phyloP scores from a whole-genome alignment of 1,140 invertebrate genomes.

The Ceratosolen fusciceps region DNA sequence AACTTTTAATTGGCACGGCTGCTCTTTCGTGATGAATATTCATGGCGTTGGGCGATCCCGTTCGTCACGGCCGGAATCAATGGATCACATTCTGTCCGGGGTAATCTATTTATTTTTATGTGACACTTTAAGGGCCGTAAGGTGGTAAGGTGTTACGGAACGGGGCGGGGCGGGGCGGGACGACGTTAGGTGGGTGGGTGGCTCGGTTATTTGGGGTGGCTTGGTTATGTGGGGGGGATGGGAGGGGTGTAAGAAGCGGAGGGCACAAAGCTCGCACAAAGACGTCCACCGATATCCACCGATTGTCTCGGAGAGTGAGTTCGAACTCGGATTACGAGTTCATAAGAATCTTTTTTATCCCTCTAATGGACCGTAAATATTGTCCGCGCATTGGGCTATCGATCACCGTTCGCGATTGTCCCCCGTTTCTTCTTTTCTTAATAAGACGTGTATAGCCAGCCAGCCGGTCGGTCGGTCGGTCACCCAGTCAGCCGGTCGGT shows the following conservation, averaged over 20 bases:
- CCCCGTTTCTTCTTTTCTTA: background rate
- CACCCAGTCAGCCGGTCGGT: no score
- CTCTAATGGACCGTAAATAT: background rate
- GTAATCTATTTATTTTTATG: conserved; percentile 19
- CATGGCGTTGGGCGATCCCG: background rate
- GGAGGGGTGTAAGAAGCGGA: no score
- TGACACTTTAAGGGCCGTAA: background rate
- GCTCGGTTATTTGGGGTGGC: no score
- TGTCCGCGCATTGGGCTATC: background rate
- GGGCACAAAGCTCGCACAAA: background rate
- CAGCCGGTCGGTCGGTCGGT: no score
- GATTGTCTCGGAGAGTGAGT: background rate
- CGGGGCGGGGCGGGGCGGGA: no score
- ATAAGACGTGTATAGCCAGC: no score
- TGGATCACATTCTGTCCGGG: background rate
- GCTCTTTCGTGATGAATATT: conserved; percentile 2
- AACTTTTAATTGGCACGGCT: no score
- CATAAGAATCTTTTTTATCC: background rate
- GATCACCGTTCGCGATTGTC: no score
- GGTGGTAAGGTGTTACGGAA: no score
- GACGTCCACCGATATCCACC: background rate
- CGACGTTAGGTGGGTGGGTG: no score
- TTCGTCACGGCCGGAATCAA: background rate
- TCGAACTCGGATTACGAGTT: background rate
- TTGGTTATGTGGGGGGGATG: no score